Evolutionary conservation across 1,140 invertebrate species (phyloP).

Genomic region (Ctenoplectra terminalis): DNA sequence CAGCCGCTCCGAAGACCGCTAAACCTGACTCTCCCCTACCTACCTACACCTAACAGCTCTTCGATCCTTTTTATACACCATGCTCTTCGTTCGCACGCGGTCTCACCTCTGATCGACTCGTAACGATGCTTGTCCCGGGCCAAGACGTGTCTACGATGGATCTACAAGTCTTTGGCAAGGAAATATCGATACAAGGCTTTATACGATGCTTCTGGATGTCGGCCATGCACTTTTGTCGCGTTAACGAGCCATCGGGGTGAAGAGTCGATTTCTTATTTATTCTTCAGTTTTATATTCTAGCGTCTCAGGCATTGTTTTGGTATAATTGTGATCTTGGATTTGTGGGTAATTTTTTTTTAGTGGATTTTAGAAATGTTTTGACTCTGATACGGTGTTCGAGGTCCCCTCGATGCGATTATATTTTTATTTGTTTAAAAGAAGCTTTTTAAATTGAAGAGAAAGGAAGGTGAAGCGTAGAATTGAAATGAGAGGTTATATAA

Average conservation of each 20-base stretch:
- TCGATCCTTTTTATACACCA: constrained; percentile 10
- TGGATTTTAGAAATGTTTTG: too few species aligned
- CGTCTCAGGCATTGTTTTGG: too few species aligned
- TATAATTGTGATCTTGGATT: too few species aligned
- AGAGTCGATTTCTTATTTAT: too few species aligned
- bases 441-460: too few species aligned
- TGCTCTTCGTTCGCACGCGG: background rate
- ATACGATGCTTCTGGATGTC: background rate
- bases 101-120: constrained; percentile 41
- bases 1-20: constrained; percentile 36
- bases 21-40: constrained; percentile 22
- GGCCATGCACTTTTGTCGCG: background rate
- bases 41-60: background rate
- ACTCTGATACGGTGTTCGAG: too few species aligned
- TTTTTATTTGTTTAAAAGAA: too few species aligned
- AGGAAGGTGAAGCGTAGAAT: too few species aligned
- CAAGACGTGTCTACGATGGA: background rate
- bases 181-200: background rate
- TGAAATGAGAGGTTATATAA: too few species aligned
- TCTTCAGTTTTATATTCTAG: too few species aligned
- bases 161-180: constrained; percentile 33
- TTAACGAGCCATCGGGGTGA: background rate
- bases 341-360: too few species aligned
- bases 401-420: too few species aligned
- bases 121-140: constrained; percentile 42